A percentile compares a stretch with the other conserved stretches of the same genome.
phyloP scores from a whole-genome alignment of 2,113 vertebrate species.

The human (Homo sapiens) region GRCh38 chr15:42774001-42774500 shows the following conservation, averaged over 20 bases:
- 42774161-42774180: neutral
- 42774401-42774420: neutral
- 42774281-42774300: neutral
- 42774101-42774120: constrained; percentile 28
- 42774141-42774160: neutral
- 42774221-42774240: neutral
- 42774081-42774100: neutral
- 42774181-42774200: neutral
- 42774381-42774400: neutral
- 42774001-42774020: neutral
- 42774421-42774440: neutral
- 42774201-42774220: neutral
- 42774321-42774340: neutral
- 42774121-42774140: neutral
- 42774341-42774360: neutral
- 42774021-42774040: neutral
- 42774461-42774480: neutral
- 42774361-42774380: neutral
- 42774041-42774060: neutral
- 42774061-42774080: neutral
- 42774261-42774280: neutral
- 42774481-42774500: constrained; percentile 3
- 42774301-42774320: neutral
- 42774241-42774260: neutral
- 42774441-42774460: neutral